Conservation (phyloP, 2,797 vertebrate genomes). For the Presbytis comata region DNA sequence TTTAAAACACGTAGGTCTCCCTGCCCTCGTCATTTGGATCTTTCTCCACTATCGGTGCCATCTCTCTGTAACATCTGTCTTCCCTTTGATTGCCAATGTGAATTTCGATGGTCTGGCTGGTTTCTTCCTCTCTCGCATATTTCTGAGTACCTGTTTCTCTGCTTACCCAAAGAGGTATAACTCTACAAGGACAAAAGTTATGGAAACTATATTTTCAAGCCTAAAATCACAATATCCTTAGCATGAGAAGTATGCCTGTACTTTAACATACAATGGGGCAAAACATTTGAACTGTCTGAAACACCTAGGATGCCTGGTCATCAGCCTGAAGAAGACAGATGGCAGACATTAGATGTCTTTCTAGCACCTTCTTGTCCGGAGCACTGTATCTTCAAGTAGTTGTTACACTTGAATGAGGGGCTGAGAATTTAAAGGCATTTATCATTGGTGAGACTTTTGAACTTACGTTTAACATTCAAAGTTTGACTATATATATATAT, state of each 20-base stretch:
- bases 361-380: background rate
- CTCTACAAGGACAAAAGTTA: background rate
- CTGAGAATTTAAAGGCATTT: background rate
- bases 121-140: background rate
- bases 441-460: background rate
- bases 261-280: background rate
- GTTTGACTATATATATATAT: background rate
- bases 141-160: background rate
- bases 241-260: background rate
- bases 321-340: background rate
- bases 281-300: background rate
- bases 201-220: background rate
- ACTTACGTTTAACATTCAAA: background rate
- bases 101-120: background rate
- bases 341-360: background rate
- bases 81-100: background rate
- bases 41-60: background rate
- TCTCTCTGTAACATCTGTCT: slow-evolving; percentile 20
- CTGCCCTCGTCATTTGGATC: background rate
- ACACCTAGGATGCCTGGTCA: background rate
- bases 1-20: background rate
- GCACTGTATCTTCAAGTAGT: background rate
- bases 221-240: background rate
- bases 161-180: background rate
- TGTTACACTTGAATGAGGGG: background rate